Conservation (phyloP, 2,797 vertebrate species). For the Clarias laeviceps region DNA sequence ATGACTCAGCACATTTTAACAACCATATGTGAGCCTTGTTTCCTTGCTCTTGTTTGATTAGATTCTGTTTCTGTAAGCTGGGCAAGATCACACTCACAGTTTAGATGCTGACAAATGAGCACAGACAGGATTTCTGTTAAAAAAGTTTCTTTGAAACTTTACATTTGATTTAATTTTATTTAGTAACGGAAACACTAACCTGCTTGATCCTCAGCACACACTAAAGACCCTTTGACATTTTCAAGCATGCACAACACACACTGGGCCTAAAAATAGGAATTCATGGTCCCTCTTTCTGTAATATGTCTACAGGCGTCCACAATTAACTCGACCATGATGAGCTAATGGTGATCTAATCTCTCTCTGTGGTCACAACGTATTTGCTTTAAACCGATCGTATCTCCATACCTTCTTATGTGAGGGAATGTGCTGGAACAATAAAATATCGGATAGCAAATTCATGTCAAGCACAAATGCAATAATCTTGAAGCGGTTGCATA, state of each 20-base stretch:
- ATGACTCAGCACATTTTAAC: slow-evolving; percentile 33
- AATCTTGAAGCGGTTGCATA: neutral
- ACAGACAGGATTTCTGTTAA: neutral
- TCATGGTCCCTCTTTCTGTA: slow-evolving; percentile 18
- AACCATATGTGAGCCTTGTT: slow-evolving; percentile 30
- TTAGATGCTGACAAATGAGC: neutral
- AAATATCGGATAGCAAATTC: slow-evolving; percentile 8
- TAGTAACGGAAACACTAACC: neutral
- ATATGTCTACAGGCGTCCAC: slow-evolving; percentile 14
- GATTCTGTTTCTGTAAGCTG: slow-evolving; percentile 24
- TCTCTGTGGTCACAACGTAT: slow-evolving; percentile 32
- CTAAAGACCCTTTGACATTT: slow-evolving; percentile 22
- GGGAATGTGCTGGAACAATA: neutral
- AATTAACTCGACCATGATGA: slow-evolving; percentile 29
- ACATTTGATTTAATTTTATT: neutral
- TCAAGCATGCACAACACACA: slow-evolving; percentile 12
- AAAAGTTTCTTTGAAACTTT: neutral
- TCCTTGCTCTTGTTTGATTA: slow-evolving; percentile 31
- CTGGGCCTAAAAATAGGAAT: slow-evolving; percentile 24
- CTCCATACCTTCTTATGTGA: neutral
- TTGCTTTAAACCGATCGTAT: neutral
- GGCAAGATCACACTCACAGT: neutral
- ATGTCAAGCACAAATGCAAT: neutral
- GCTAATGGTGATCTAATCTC: slow-evolving; percentile 35
- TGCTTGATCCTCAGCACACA: slow-evolving; percentile 9